Percentiles rank a stretch among this genome's conserved stretches.
phyloP scores from a whole-genome alignment of 2,888 invertebrate species.

The Cantharis rufa region DNA sequence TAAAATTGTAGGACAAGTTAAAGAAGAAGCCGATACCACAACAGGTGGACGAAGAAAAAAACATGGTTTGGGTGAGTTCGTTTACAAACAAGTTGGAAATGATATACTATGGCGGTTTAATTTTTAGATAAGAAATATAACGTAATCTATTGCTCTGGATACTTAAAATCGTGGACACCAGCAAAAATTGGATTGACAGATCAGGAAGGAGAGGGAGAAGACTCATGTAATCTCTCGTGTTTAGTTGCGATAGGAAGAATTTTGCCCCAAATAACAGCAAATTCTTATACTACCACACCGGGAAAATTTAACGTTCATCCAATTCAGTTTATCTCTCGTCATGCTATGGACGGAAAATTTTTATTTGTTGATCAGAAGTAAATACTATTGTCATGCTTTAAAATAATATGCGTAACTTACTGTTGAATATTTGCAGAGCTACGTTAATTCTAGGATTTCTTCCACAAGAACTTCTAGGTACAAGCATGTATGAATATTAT shows the following conservation, averaged over 20 bases:
- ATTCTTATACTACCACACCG: slow-evolving; percentile 51
- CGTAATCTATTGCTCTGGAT: slow-evolving; percentile 91
- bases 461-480: slow-evolving; percentile 90
- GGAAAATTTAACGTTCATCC: slow-evolving; percentile 60
- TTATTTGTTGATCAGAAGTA: slow-evolving; percentile 91
- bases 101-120: not conserved
- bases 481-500: slow-evolving; percentile 92
- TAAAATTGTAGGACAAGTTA: slow-evolving; percentile 66
- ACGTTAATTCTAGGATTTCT: slow-evolving; percentile 87
- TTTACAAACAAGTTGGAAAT: not conserved
- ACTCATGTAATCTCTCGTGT: slow-evolving; percentile 77
- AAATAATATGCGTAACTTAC: not conserved
- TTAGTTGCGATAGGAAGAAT: slow-evolving; percentile 85
- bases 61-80: slow-evolving; percentile 56
- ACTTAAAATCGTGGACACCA: slow-evolving; percentile 89
- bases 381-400: no score
- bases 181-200: slow-evolving; percentile 75
- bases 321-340: slow-evolving; percentile 81
- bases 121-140: slow-evolving; percentile 77
- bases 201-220: slow-evolving; percentile 64
- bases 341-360: slow-evolving; percentile 90
- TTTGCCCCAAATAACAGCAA: slow-evolving; percentile 64
- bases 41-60: slow-evolving; percentile 70
- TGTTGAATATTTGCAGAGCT: slow-evolving; percentile 64
- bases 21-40: slow-evolving; percentile 73